Conservation (phyloP, 1,140 invertebrate species). For the Panagrolaimus sp. region DNA sequence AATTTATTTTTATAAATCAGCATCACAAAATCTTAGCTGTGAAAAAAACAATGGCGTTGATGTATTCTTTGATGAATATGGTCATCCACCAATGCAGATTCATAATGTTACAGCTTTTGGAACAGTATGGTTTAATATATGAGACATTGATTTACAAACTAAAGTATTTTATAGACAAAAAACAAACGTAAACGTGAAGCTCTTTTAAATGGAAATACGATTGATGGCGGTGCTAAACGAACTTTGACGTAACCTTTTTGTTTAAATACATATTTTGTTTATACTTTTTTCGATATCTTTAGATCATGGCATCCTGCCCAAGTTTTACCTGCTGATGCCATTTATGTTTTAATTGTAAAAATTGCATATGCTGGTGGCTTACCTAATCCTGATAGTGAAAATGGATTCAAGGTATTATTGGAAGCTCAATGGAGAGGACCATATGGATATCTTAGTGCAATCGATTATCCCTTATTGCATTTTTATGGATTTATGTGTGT, state of each 20-base stretch:
- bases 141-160: no score
- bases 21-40: constrained; percentile 44
- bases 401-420: constrained; percentile 32
- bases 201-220: constrained; percentile 48
- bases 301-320: constrained; percentile 55
- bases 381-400: neutral
- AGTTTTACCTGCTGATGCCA: constrained; percentile 48
- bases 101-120: constrained; percentile 37
- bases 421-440: constrained; percentile 57
- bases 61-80: constrained; percentile 33
- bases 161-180: constrained; percentile 25
- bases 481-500: constrained; percentile 86
- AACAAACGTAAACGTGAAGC: constrained; percentile 31
- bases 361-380: constrained; percentile 29
- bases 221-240: constrained; percentile 51
- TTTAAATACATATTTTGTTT: constrained; percentile 21
- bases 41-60: constrained; percentile 29
- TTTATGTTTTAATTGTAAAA: constrained; percentile 55
- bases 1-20: constrained; percentile 50
- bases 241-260: constrained; percentile 33
- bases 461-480: constrained; percentile 58
- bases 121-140: constrained; percentile 14
- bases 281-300: constrained; percentile 22
- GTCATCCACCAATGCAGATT: constrained; percentile 28
- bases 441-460: constrained; percentile 51